Conservation (phyloP, 2,113 vertebrate genomes). For the Tachysurus vachellii region DNA sequence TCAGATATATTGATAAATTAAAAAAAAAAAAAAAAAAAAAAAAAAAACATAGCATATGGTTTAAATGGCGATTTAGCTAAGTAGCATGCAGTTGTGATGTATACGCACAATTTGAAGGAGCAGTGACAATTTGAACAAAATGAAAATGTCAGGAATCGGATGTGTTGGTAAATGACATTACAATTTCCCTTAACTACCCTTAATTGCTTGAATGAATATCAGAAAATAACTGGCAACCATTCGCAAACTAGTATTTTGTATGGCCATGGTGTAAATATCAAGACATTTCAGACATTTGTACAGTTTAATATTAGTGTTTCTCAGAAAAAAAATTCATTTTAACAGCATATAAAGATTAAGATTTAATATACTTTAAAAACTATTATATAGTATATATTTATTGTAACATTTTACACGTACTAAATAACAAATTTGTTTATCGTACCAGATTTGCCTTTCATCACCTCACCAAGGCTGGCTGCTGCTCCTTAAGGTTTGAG, state of each 20-base stretch:
- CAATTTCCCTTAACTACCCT: too few species aligned
- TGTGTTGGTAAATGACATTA: too few species aligned
- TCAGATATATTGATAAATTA: background rate
- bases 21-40: too few species aligned
- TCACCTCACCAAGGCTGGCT: slow-evolving; percentile 30
- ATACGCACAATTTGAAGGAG: background rate
- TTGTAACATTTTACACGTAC: background rate
- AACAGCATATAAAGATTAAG: too few species aligned
- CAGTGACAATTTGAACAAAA: background rate
- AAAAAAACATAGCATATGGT: background rate
- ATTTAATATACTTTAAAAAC: too few species aligned
- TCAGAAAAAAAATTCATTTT: too few species aligned
- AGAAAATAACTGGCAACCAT: background rate
- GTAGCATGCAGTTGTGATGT: too few species aligned
- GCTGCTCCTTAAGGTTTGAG: slow-evolving; percentile 50
- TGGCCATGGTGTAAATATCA: too few species aligned
- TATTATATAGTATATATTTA: too few species aligned
- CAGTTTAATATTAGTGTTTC: background rate
- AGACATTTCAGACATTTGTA: background rate
- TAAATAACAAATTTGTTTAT: background rate
- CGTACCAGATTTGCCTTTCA: slow-evolving; percentile 35
- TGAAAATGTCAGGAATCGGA: background rate
- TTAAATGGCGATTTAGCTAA: background rate
- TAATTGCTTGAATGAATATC: too few species aligned
- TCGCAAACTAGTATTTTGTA: too few species aligned